Evolutionary conservation across 23 tunicate genomes (phyloP), one percentile per base, ranked within the genome.

Genomic region (Ascidia mentula): DNA sequence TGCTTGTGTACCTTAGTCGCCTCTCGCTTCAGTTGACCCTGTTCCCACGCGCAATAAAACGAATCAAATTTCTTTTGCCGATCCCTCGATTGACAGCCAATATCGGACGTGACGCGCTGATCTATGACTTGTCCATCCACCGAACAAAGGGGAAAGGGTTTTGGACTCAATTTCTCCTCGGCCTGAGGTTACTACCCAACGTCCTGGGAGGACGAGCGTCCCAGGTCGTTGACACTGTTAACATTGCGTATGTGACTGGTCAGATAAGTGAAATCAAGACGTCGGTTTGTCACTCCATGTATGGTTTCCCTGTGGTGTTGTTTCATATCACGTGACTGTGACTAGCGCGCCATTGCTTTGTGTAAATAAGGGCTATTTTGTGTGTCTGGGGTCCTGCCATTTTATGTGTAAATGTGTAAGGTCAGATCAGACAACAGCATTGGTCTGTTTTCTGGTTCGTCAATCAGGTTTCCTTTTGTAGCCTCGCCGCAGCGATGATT

Each of bases 231-330:
- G 65, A 28, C 65, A 26, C 24, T 9, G 65, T 28, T 53, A 53
- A 53, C 65, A 53, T 53, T 20, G 65, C 65, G 65, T 1, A 53
- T 53, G 65, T 53, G 13, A 26, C 24, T 53, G 24, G 65, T 53
- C 65, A 53, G 65, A 53, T n/a, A n/a, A 28, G 4, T 53, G 65
- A 28, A 42, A 26, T 26, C 7, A 53, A 53, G 24, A 53, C 65
- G 65, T 53, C 4, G 65, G 65, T 53, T 53, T 26, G 13, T 28
- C 22, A 53, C 65, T 53, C 65, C 65, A 5, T 53, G 22, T 53
- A 20, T 53, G 65, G 65, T 53, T 53, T 53, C 65, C 65, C 65
- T 20, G 28, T 53, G 65, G n/a, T 20, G 65, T 53, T 53, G 65
- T 6, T 9, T 53, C 24, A 28, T 53, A n/a, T n/a, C n/a, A n/a